Base-by-base conservation (phyloP, 2,888 invertebrate species). In the Drosophila stalkeri region DNA sequence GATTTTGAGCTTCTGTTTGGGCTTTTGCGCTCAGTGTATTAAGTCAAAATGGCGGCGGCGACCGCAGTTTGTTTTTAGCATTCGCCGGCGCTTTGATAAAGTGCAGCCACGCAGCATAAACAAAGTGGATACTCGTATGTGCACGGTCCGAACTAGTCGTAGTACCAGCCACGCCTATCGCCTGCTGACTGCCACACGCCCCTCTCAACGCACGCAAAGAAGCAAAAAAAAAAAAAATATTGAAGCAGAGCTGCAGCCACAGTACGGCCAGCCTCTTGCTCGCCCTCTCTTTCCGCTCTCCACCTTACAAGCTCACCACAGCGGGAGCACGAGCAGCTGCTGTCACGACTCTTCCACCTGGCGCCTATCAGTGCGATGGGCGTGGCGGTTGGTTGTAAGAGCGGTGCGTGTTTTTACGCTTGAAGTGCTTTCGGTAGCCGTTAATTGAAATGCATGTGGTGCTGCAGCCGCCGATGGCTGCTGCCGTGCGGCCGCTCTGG, bases 361-460 rank as follows among this genome's bases (percentile, higher is more conserved):
- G 60, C 55, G 59, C 61, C 73, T 75, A 59, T 63, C 67, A 49
- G 54, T 43, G 47, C 37, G 64, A 52, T 68, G 57, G 51, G 64
- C 68, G 59, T 64, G 72, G 47, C 73, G 74, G 69, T 54, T 55
- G 76, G 61, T 56, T 62, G 69, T 56, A 61, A 16, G 54, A 59
- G 75, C 62, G 67, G 86, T 78, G 81, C 87, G 87, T 89, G 86
- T 89, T 86, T 89, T 89, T 82, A 78, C 79, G 75, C 79, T 82
- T 77, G 78, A 87, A 86, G 85, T 86, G 89, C 85, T 86, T 81
- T 85, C 72, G 85, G 78, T 81, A 66, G 74, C 80, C 88, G 82
- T 86, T 86, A 86, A 86, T 86, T 86, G 86, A 86, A 86, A 86
- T 86, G 89, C 89, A 86, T 89, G 86, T 75, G 89, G 80, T 73